Conservation (phyloP, 2,888 invertebrate species). For the Xiphydria camelus region DNA sequence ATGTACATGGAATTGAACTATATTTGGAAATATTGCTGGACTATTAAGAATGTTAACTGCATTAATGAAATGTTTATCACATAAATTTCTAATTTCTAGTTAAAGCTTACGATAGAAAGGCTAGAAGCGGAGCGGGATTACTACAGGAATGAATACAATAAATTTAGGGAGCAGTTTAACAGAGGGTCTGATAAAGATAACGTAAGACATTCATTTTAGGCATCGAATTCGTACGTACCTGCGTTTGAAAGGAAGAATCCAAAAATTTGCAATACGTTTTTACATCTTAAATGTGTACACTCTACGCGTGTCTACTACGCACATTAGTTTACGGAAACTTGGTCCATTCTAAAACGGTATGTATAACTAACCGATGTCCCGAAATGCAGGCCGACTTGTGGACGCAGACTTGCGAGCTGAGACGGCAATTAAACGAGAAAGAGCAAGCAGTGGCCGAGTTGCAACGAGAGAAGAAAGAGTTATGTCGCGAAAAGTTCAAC, state of each 20-base stretch:
- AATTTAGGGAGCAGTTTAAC: conserved; percentile 53
- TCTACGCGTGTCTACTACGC: too few relatives aligned
- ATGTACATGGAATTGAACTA: too few relatives aligned
- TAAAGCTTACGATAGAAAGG: conserved; percentile 46
- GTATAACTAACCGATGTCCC: too few relatives aligned
- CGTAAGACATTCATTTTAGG: conserved; percentile 34
- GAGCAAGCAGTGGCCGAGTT: conserved; percentile 54
- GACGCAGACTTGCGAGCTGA: conserved; percentile 43
- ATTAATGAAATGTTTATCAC: neutral
- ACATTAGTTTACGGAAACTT: too few relatives aligned
- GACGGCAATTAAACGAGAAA: conserved; percentile 53
- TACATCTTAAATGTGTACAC: too few relatives aligned
- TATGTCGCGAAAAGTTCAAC: conserved; percentile 57
- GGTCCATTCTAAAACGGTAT: too few relatives aligned
- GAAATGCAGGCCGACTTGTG: conserved; percentile 27
- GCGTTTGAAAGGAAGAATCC: conserved; percentile 18
- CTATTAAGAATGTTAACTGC: too few relatives aligned
- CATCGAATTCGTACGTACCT: neutral
- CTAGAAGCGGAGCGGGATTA: conserved; percentile 60
- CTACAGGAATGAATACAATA: conserved; percentile 60
- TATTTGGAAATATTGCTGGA: too few relatives aligned
- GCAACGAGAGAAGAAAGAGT: conserved; percentile 56
- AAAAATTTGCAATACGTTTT: too few relatives aligned
- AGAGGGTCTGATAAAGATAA: conserved; percentile 46
- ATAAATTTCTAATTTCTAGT: conserved; percentile 29